Percentiles rank a stretch among this genome's conserved stretches.
Conservation (phyloP, 2,888 invertebrate species). For the Sturmia bella region DNA sequence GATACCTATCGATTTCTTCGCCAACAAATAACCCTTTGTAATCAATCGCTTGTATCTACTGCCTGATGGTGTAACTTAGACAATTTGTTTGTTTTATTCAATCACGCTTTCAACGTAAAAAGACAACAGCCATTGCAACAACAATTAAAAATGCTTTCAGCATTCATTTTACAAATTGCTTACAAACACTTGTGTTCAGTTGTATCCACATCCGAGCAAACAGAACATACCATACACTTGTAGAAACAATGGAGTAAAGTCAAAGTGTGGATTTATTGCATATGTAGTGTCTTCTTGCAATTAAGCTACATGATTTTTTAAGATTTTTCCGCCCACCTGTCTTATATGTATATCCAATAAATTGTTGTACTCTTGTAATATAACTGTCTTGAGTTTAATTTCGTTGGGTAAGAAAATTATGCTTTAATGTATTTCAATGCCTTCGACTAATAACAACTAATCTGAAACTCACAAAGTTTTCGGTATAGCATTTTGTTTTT, state of each 20-base stretch:
- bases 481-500: too few relatives aligned
- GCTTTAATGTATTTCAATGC: too few relatives aligned
- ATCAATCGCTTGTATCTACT: slow-evolving; percentile 3
- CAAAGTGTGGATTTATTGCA: too few relatives aligned
- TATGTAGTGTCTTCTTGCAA: too few relatives aligned
- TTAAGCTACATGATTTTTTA: too few relatives aligned
- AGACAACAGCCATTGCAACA: slow-evolving; percentile 26
- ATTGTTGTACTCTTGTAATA: too few relatives aligned
- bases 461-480: too few relatives aligned
- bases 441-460: too few relatives aligned
- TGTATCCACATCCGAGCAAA: slow-evolving; percentile 54
- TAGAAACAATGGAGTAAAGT: background rate
- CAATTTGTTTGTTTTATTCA: slow-evolving; percentile 18
- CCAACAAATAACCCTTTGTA: background rate
- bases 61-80: background rate
- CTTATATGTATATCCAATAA: too few relatives aligned
- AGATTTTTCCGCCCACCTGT: too few relatives aligned
- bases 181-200: slow-evolving; percentile 63
- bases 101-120: slow-evolving; percentile 6
- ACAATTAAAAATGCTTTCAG: slow-evolving; percentile 63
- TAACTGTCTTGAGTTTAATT: too few relatives aligned
- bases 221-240: slow-evolving; percentile 18
- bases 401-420: too few relatives aligned
- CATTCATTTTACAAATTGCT: slow-evolving; percentile 66
- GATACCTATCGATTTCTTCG: slow-evolving; percentile 17